Conservation (phyloP, 2,797 vertebrate species). For the Danio jaintianensis region DNA sequence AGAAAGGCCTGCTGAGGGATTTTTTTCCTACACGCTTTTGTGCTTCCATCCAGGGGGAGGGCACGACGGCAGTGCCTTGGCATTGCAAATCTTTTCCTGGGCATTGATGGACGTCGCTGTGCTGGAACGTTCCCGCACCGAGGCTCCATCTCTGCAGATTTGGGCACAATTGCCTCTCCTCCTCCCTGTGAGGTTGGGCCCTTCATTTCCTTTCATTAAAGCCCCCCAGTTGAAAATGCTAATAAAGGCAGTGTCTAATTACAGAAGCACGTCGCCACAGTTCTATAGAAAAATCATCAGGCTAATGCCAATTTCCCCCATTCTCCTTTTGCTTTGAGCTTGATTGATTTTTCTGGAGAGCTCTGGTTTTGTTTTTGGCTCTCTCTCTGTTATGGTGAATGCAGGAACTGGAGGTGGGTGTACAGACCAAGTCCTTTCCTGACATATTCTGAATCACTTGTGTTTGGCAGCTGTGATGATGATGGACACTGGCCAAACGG, state of each 20-base stretch:
- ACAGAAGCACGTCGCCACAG: slow-evolving; percentile 57
- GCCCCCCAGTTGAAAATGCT: slow-evolving; percentile 51
- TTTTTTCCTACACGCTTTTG: slow-evolving; percentile 56
- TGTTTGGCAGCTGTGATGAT: slow-evolving; percentile 45
- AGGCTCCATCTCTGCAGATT: slow-evolving; percentile 33
- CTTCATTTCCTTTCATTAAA: slow-evolving; percentile 61
- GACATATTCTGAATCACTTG: slow-evolving; percentile 46
- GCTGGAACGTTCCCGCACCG: slow-evolving; percentile 47
- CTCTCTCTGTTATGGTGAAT: slow-evolving; percentile 18
- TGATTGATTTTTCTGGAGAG: slow-evolving; percentile 51
- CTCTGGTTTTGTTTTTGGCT: slow-evolving; percentile 39
- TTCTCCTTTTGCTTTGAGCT: slow-evolving; percentile 35
- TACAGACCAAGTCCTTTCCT: slow-evolving; percentile 38
- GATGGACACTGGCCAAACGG: slow-evolving; percentile 51
- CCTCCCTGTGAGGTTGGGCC: slow-evolving; percentile 43
- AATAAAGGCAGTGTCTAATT: slow-evolving; percentile 64
- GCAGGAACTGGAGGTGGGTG: slow-evolving; percentile 20
- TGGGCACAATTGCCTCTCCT: slow-evolving; percentile 32
- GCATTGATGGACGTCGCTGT: slow-evolving; percentile 60
- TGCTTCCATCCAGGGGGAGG: slow-evolving; percentile 61
- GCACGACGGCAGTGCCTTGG: slow-evolving; percentile 72
- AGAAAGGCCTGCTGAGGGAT: slow-evolving; percentile 62
- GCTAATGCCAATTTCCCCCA: slow-evolving; percentile 46
- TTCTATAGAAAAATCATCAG: slow-evolving; percentile 53
- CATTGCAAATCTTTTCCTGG: slow-evolving; percentile 70